phyloP scores from a whole-genome alignment of 1,140 invertebrate species.

The Drosophila serrata region DNA sequence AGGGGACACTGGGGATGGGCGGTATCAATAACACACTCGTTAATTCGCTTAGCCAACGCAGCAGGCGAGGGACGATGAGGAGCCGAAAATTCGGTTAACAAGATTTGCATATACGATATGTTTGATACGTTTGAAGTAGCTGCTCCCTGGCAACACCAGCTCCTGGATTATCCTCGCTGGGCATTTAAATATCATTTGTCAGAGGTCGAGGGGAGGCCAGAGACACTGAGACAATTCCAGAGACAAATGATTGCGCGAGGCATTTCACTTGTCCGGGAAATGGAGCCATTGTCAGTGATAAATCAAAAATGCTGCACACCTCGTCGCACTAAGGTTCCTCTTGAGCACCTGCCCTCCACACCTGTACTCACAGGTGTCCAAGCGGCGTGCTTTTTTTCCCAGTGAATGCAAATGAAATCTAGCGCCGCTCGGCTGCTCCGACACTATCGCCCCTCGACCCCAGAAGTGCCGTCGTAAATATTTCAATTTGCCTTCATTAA shows the following conservation, averaged over 20 bases:
- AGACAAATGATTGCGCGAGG: constrained; percentile 71
- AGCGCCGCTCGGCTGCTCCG: constrained; percentile 44
- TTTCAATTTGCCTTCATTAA: constrained; percentile 77
- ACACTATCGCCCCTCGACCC: constrained; percentile 17
- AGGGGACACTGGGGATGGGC: no score
- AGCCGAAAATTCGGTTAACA: constrained; percentile 52
- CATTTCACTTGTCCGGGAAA: constrained; percentile 20
- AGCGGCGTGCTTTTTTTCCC: background rate
- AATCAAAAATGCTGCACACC: constrained; percentile 71
- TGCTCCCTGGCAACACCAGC: constrained; percentile 21
- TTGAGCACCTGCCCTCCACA: constrained; percentile 40
- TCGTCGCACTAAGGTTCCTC: constrained; percentile 26
- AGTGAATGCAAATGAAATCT: constrained; percentile 64
- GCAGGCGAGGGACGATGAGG: constrained; percentile 38
- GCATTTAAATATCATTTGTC: constrained; percentile 76
- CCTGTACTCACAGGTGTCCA: constrained; percentile 11
- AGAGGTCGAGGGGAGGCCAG: constrained; percentile 5
- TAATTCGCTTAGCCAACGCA: constrained; percentile 67
- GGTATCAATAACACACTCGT: constrained; percentile 74
- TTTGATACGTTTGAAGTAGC: constrained; percentile 56
- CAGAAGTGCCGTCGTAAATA: constrained; percentile 77
- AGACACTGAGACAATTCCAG: constrained; percentile 15
- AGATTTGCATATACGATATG: constrained; percentile 66
- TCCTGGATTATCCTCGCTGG: constrained; percentile 4
- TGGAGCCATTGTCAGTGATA: constrained; percentile 55